A percentile compares a stretch with the other conserved stretches of the same genome.
phyloP scores from a whole-genome alignment of 2,888 invertebrate species.

The Tenodera sinensis region DNA sequence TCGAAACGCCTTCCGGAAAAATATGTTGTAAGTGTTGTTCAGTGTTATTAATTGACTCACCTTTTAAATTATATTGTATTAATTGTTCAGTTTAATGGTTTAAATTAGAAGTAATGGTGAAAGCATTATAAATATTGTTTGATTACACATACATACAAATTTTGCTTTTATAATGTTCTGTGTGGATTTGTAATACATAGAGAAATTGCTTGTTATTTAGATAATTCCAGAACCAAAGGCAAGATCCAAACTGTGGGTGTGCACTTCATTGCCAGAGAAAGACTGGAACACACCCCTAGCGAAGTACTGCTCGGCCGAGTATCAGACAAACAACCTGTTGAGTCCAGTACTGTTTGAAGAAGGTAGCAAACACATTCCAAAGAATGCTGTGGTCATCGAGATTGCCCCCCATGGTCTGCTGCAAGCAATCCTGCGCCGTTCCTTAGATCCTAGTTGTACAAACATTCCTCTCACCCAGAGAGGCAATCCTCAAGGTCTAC shows the following conservation, averaged over 20 bases:
- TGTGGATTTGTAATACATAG: no score
- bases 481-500: constrained; percentile 61
- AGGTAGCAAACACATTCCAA: constrained; percentile 68
- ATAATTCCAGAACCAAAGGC: constrained; percentile 61
- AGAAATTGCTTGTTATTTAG: constrained; percentile 35
- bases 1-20: no score
- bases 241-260: constrained; percentile 77
- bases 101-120: neutral
- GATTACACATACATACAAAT: no score
- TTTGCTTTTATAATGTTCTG: no score
- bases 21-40: no score
- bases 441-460: constrained; percentile 64
- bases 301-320: constrained; percentile 73
- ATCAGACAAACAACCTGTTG: constrained; percentile 72
- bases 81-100: neutral
- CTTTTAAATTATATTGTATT: no score
- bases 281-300: constrained; percentile 67
- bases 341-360: constrained; percentile 52
- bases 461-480: constrained; percentile 74
- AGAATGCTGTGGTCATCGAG: constrained; percentile 80
- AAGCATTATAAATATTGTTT: no score
- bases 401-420: constrained; percentile 87
- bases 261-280: constrained; percentile 72
- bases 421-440: constrained; percentile 79
- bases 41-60: no score